Evolutionary conservation across 2,797 vertebrate genomes (phyloP).

Genomic region (Micrastur ruficollis): DNA sequence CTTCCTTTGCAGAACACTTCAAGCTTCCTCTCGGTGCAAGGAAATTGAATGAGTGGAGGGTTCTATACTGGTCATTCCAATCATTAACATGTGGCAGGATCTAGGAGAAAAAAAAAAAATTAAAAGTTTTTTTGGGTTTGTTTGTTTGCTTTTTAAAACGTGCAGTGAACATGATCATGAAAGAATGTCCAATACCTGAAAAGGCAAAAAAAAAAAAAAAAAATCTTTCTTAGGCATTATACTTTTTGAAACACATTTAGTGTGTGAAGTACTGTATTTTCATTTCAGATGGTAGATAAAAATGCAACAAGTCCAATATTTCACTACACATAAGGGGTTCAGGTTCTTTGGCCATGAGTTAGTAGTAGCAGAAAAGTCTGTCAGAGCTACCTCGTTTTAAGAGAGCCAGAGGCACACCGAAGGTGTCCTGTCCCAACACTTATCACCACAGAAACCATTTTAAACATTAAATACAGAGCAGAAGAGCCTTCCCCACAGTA

Average conservation of each 20-base stretch:
- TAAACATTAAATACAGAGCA: not conserved
- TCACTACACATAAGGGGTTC: not conserved
- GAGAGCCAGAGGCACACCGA: not conserved
- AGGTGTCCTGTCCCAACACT: not conserved
- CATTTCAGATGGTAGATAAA: not conserved
- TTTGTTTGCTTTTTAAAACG: not conserved
- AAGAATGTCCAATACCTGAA: not conserved
- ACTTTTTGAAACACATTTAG: not conserved
- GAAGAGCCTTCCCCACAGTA: not conserved
- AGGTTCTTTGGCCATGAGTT: not conserved
- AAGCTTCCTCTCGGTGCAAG: not conserved
- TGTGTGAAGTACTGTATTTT: not conserved
- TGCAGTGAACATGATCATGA: not conserved
- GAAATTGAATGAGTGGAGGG: not conserved
- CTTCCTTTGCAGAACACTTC: not conserved
- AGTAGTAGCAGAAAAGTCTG: not conserved
- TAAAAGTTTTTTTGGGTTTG: not conserved
- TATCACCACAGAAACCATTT: not conserved
- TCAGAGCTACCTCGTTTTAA: not conserved
- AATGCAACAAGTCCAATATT: not conserved
- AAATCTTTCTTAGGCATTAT: not conserved
- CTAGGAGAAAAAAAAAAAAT: not conserved
- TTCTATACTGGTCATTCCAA: not conserved
- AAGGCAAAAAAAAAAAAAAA: not conserved
- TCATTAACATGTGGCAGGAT: not conserved